phyloP scores from a whole-genome alignment of 2,113 vertebrate species.

The Paramisgurnus dabryanus region DNA sequence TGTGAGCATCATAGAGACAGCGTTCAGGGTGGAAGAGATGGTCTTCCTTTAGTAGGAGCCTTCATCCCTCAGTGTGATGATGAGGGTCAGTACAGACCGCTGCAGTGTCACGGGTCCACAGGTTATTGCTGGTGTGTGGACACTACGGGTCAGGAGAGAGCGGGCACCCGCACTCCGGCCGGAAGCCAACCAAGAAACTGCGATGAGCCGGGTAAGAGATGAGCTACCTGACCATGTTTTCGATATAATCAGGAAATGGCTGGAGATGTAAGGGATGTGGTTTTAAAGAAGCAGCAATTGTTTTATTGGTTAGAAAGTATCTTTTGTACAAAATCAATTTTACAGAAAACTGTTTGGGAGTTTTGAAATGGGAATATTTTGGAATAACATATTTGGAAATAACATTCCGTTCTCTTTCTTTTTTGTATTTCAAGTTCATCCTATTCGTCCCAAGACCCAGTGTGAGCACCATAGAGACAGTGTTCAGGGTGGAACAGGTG shows the following conservation, averaged over 20 bases:
- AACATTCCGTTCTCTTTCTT: too few relatives aligned
- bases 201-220: conserved; percentile 71
- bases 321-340: too few relatives aligned
- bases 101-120: conserved; percentile 81
- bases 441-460: conserved; percentile 39
- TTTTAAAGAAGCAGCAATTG: too few relatives aligned
- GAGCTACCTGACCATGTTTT: too few relatives aligned
- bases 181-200: conserved; percentile 64
- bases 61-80: conserved; percentile 81
- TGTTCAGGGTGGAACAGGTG: conserved; percentile 47
- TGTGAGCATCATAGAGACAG: conserved; percentile 75
- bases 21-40: conserved; percentile 48
- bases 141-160: conserved; percentile 68
- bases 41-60: conserved; percentile 52
- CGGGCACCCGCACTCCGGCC: conserved; percentile 63
- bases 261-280: too few relatives aligned
- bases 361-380: too few relatives aligned
- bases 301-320: too few relatives aligned
- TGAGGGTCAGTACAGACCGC: conserved; percentile 73
- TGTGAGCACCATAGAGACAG: conserved; percentile 76
- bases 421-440: too few relatives aligned
- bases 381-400: too few relatives aligned
- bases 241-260: too few relatives aligned
- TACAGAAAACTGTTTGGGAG: too few relatives aligned
- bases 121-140: conserved; percentile 89